Percentiles rank a stretch among this genome's conserved stretches.
phyloP scores from a whole-genome alignment of 2,888 invertebrate species.

The Melieria crassipennis region DNA sequence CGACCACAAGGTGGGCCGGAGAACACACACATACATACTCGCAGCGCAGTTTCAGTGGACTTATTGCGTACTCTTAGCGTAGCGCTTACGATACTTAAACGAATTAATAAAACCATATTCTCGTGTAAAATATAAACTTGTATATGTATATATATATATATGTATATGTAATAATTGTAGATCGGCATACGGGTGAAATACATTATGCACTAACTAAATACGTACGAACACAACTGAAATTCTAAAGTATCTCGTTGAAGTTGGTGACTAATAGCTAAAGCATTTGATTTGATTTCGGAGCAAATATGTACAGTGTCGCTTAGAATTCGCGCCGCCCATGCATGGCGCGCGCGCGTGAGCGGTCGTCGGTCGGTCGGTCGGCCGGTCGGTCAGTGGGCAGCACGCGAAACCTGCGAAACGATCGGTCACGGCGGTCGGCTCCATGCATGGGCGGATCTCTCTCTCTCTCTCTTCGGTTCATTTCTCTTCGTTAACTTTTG shows the following conservation, averaged over 20 bases:
- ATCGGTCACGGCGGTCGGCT: no score
- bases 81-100: background rate
- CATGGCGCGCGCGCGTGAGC: background rate
- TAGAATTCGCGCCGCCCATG: background rate
- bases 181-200: constrained; percentile 28
- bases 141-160: constrained; percentile 8
- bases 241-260: constrained; percentile 49
- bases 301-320: background rate
- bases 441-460: no score
- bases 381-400: constrained; percentile 44
- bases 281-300: no score
- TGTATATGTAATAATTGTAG: constrained; percentile 22
- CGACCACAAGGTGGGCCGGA: constrained; percentile 10
- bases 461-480: no score
- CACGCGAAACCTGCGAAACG: background rate
- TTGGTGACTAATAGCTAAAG: no score
- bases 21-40: constrained; percentile 24
- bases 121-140: constrained; percentile 2
- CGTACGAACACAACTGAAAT: constrained; percentile 59
- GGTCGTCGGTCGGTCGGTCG: constrained; percentile 55
- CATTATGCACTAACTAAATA: constrained; percentile 26
- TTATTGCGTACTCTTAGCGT: constrained; percentile 9
- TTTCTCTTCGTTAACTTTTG: no score
- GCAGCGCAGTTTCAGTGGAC: background rate
- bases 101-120: constrained; percentile 15